These are phyloP conservation scores for Nebria ingens DNA, from an alignment of 1,140 invertebrate genomes.

Conservation along the genomic window DNA sequence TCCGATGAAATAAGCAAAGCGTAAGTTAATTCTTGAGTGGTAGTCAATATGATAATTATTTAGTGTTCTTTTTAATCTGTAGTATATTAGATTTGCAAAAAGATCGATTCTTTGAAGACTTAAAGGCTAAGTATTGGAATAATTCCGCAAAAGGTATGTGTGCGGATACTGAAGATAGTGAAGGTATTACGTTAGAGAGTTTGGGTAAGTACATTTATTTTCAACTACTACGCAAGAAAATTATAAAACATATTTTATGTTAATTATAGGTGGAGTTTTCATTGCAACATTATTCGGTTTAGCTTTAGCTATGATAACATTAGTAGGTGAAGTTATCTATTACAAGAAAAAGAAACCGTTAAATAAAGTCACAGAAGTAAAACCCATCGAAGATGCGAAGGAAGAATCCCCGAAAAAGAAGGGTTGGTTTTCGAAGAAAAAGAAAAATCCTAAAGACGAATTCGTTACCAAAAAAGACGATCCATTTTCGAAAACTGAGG, in stretches of 20 bases:
- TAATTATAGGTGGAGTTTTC: constrained; percentile 67
- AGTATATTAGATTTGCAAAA: constrained; percentile 76
- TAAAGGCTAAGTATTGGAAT: constrained; percentile 76
- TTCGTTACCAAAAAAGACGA: background rate
- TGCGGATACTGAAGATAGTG: constrained; percentile 63
- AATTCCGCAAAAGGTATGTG: constrained; percentile 54
- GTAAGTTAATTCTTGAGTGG: constrained; percentile 28
- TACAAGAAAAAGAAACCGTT: constrained; percentile 52
- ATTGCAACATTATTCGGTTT: constrained; percentile 78
- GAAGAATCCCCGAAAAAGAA: background rate
- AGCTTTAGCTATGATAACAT: constrained; percentile 67
- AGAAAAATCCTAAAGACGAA: background rate
- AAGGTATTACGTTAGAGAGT: constrained; percentile 79
- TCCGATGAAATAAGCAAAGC: constrained; percentile 70
- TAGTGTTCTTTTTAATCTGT: constrained; percentile 20
- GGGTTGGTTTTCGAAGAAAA: background rate
- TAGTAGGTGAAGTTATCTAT: constrained; percentile 69
- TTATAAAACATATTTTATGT: constrained; percentile 8
- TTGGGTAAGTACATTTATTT: constrained; percentile 46
- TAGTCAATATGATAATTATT: constrained; percentile 1
- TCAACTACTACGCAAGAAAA: background rate
- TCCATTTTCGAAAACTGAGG: background rate
- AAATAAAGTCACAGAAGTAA: constrained; percentile 33
- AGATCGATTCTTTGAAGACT: constrained; percentile 67
- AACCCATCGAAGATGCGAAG: constrained; percentile 24